These are phyloP conservation scores for Blennius ocellaris DNA, from an alignment of 2,113 vertebrate genomes.

Conservation along the genomic window DNA sequence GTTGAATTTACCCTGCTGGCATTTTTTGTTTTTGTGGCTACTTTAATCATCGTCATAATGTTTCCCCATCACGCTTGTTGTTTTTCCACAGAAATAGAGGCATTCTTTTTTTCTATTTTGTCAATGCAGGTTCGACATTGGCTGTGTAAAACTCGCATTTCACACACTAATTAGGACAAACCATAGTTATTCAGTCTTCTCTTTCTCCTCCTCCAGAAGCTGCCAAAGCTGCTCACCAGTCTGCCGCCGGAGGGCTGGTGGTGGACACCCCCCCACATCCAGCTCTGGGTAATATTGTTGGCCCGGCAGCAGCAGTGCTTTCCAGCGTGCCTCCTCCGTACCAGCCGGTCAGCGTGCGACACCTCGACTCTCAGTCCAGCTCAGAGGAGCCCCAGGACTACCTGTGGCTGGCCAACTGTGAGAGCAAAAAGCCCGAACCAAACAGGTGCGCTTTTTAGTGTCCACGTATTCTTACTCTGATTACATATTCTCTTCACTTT, in stretches of 20 bases:
- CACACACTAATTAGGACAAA: neutral
- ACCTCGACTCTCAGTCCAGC: constrained; percentile 89
- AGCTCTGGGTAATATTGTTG: constrained; percentile 76
- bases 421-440: constrained; percentile 98
- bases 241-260: constrained; percentile 80
- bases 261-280: constrained; percentile 86
- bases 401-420: constrained; percentile 96
- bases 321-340: constrained; percentile 89
- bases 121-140: too few relatives aligned
- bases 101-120: too few relatives aligned
- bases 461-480: neutral
- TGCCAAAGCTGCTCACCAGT: constrained; percentile 87
- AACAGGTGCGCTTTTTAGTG: constrained; percentile 84
- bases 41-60: neutral
- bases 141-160: neutral
- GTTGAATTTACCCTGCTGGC: neutral
- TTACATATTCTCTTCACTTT: neutral
- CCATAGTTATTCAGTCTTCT: neutral
- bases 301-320: constrained; percentile 75
- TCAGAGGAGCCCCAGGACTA: constrained; percentile 98
- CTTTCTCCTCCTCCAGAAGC: constrained; percentile 70
- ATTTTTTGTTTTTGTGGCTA: neutral
- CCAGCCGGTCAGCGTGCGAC: constrained; percentile 91
- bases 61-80: too few relatives aligned
- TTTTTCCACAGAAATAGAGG: too few relatives aligned